A percentile compares a stretch with the other conserved stretches of the same genome.
These are phyloP conservation scores for Amia ocellicauda DNA, from an alignment of 2,113 vertebrate species.

Conservation along the genomic window DNA sequence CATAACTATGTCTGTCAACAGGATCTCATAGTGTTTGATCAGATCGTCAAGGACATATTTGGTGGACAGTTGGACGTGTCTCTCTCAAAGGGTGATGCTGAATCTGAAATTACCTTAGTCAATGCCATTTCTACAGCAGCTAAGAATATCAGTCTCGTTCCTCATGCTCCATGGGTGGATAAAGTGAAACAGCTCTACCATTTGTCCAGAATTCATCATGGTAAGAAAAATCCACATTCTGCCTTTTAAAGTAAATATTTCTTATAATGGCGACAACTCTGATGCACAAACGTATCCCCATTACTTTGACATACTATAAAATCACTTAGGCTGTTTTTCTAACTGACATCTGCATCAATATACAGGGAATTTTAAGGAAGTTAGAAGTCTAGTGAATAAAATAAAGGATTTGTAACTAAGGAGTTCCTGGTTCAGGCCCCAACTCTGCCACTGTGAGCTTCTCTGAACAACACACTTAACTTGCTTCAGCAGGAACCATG, in stretches of 20 bases:
- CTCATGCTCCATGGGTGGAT: constrained; percentile 26
- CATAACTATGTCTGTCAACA: constrained; percentile 1
- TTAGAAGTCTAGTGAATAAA: too few species aligned
- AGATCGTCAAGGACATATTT: constrained; percentile 29
- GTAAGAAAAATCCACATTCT: constrained; percentile 1
- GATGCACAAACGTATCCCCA: too few species aligned
- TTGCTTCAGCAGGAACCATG: too few species aligned
- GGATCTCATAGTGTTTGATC: constrained; percentile 24
- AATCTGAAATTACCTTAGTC: constrained; percentile 23
- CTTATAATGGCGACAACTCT: not conserved
- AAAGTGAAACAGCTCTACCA: constrained; percentile 29
- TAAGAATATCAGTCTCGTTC: constrained; percentile 25
- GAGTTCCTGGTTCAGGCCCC: too few species aligned
- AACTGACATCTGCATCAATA: too few species aligned
- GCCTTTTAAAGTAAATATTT: not conserved
- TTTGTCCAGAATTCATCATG: constrained; percentile 16
- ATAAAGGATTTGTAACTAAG: too few species aligned
- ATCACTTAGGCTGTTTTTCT: too few species aligned
- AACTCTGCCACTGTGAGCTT: too few species aligned
- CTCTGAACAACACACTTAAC: too few species aligned
- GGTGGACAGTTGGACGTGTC: constrained; percentile 19
- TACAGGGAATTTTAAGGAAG: too few species aligned
- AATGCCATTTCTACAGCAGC: constrained; percentile 24
- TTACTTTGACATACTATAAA: too few species aligned
- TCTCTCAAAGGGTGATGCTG: not conserved